Percentiles rank a stretch among this genome's conserved stretches.
Conservation (phyloP, 2,888 invertebrate genomes). For the Acheta domesticus region DNA sequence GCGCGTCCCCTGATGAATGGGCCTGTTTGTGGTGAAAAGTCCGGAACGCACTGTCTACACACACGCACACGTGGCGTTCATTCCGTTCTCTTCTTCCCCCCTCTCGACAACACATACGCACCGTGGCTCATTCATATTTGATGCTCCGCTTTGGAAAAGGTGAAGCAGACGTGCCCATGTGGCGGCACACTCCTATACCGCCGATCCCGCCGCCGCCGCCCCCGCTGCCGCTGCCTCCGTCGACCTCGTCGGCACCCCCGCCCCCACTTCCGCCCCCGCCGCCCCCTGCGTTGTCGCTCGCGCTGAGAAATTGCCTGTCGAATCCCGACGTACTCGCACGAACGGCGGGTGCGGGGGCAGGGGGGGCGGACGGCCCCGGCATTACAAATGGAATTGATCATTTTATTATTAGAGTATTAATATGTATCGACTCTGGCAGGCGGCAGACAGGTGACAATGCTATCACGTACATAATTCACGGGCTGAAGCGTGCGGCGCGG, state of each 20-base stretch:
- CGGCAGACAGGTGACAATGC: constrained; percentile 18
- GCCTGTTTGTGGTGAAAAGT: too few relatives aligned
- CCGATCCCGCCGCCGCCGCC: background rate
- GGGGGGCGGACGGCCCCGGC: background rate
- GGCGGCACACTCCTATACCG: background rate
- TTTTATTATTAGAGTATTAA: constrained; percentile 18
- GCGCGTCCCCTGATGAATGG: too few relatives aligned
- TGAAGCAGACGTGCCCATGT: background rate
- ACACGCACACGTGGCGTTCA: too few relatives aligned
- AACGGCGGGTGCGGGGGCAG: too few relatives aligned
- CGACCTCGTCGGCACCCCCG: background rate
- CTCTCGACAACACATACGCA: too few relatives aligned
- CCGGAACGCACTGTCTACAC: too few relatives aligned
- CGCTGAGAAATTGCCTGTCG: constrained; percentile 8
- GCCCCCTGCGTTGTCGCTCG: background rate
- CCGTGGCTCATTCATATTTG: background rate
- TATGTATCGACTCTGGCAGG: constrained; percentile 9
- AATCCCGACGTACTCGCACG: background rate
- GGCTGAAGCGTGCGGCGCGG: background rate
- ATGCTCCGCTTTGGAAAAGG: too few relatives aligned
- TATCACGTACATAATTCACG: constrained; percentile 18
- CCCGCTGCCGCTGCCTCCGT: background rate
- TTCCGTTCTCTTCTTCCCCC: too few relatives aligned
- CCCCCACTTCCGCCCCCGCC: background rate
- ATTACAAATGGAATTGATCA: constrained; percentile 18